These are phyloP conservation scores for Andrena marginata DNA, from an alignment of 2,888 invertebrate species.

Conservation along the genomic window DNA sequence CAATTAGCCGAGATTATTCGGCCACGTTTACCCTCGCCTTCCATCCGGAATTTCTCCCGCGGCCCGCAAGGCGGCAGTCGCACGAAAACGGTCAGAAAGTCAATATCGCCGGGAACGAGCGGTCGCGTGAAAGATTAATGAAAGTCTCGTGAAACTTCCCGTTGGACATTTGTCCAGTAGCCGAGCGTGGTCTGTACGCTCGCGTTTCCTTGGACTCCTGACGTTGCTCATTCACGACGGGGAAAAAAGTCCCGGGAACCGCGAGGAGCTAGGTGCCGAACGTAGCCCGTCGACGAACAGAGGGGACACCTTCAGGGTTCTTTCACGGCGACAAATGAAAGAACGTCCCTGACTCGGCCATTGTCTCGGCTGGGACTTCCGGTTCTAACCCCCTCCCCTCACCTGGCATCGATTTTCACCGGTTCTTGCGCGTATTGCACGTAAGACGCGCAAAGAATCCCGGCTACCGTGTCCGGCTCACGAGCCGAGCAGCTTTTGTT, in stretches of 20 bases:
- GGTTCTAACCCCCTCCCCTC: background rate
- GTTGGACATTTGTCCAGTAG: conserved; percentile 55
- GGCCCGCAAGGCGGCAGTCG: conserved; percentile 41
- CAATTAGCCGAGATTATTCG: conserved; percentile 61
- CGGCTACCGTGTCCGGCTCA: conserved; percentile 17
- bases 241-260: conserved; percentile 15
- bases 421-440: conserved; percentile 37
- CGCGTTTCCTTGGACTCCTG: conserved; percentile 35
- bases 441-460: conserved; percentile 55
- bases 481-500: conserved; percentile 32
- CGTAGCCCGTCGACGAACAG: background rate
- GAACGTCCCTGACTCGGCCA: conserved; percentile 48
- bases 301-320: conserved; percentile 37
- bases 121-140: conserved; percentile 62
- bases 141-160: conserved; percentile 53
- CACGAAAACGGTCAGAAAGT: conserved; percentile 56
- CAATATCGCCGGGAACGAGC: conserved; percentile 48
- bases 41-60: conserved; percentile 49
- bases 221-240: conserved; percentile 2
- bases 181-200: conserved; percentile 18
- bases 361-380: conserved; percentile 38
- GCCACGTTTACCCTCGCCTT: conserved; percentile 51
- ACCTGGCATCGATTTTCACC: conserved; percentile 61
- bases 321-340: conserved; percentile 67
- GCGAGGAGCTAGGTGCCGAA: conserved; percentile 10